Base-by-base conservation (phyloP, 2,888 invertebrate species). In the Dendrolimus pini region DNA sequence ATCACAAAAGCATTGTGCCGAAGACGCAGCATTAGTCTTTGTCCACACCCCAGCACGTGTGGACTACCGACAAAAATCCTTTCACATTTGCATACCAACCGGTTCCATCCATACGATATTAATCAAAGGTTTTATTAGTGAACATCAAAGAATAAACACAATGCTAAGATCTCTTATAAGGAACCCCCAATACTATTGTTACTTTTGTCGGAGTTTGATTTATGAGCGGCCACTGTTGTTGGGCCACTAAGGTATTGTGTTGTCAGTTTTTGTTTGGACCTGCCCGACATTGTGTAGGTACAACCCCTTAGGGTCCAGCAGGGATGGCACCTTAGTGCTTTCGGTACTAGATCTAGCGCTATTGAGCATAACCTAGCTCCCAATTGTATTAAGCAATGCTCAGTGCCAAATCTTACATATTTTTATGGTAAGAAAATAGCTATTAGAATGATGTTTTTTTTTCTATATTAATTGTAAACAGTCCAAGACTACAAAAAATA, bases 91-190 rank as follows among this genome's bases (percentile, higher is more conserved):
- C 90, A 89, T 90, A 89, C 85, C 84, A 80, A 85, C 88, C 83
- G 88, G 89, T 89, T 84, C 81, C 79, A 71, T 81, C 83, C 82
- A 89, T 90, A 86, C 89, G 90, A 89, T 90, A 89, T 89, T 90
- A 89, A 90, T 90, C 90, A 90, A 89, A 89, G 87, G 89, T 89
- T 90, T 90, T 90, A 90, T 90, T 89, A 89, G 88, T 87, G 89
- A 89, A 89, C 87, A 89, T 90, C 89, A 90, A 89, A 90, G 90
- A 85, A 83, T 85, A 82, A 77, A 80, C 83, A 90, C 89, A 90
- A 90, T 86, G 77, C 85, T 86, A 85, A 89, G 89, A 90, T 90
- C 89, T 90, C 89, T 89, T 89, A 89, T 89, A 88, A 88, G 89
- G 89, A 88, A 85, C 90, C 89, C 88, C 89, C 89, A 89, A 89